Evolutionary conservation across 1,140 invertebrate genomes (phyloP).

Genomic region (Papilio polytes): DNA sequence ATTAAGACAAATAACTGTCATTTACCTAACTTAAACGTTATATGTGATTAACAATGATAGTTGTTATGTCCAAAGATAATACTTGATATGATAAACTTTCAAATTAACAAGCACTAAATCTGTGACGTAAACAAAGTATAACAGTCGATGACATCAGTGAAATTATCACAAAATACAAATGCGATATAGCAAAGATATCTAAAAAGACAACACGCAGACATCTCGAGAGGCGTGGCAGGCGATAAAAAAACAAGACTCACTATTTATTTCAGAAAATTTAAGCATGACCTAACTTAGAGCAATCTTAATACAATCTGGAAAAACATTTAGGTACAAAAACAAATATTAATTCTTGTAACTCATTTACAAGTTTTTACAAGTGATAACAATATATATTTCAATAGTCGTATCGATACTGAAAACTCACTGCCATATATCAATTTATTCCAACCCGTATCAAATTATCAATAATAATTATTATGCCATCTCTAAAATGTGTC

Average conservation of each 20-base stretch:
- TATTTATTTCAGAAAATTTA: background rate
- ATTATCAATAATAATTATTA: background rate
- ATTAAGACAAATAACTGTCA: background rate
- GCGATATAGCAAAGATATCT: background rate
- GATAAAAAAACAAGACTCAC: background rate
- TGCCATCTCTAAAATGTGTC: background rate
- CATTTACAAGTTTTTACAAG: background rate
- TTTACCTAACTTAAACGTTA: background rate
- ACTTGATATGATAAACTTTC: background rate
- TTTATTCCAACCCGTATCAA: background rate
- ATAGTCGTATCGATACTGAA: background rate
- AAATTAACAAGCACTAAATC: background rate
- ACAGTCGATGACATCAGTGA: background rate
- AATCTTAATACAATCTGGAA: no score
- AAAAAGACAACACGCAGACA: background rate
- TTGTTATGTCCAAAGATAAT: background rate
- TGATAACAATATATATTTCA: background rate
- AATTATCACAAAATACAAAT: background rate
- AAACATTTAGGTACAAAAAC: no score
- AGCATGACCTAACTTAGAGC: no score
- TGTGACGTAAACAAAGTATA: background rate
- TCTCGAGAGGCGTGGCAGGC: background rate
- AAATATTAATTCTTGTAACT: background rate
- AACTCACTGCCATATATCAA: background rate
- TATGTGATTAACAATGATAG: background rate